Evolutionary conservation across 2,797 vertebrate genomes (phyloP).

Genomic region (Falco berigora): DNA sequence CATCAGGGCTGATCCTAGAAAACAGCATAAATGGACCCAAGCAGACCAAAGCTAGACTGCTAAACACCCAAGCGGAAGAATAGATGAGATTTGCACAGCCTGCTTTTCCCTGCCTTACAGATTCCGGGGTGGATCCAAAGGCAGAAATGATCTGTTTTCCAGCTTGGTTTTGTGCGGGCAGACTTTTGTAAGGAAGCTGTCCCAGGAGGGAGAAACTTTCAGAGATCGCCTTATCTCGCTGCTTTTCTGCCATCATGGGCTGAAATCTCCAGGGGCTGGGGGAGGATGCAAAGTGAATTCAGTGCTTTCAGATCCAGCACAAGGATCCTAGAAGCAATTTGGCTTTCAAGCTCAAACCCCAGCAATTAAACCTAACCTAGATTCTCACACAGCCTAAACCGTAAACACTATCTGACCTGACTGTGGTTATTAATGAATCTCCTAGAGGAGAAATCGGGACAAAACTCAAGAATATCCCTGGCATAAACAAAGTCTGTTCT

Average conservation of each 20-base stretch:
- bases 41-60: neutral
- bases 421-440: conserved; percentile 42
- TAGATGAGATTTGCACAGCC: neutral
- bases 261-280: neutral
- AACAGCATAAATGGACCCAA: fast-evolving
- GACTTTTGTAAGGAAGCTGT: neutral
- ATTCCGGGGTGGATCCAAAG: neutral
- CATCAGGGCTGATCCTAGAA: neutral
- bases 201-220: conserved; percentile 1
- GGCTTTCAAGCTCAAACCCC: conserved; percentile 15
- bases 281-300: neutral
- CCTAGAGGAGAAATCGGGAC: conserved; percentile 42
- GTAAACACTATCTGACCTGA: neutral
- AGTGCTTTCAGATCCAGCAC: neutral
- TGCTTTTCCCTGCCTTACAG: neutral
- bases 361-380: conserved; percentile 59
- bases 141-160: neutral
- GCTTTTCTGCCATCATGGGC: conserved; percentile 9
- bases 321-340: conserved; percentile 14
- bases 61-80: neutral
- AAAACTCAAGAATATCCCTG: neutral
- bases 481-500: conserved; percentile 12
- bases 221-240: neutral
- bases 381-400: conserved; percentile 24
- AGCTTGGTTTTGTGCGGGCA: neutral